A percentile compares a stretch with the other conserved stretches of the same genome.
Evolutionary conservation across 2,888 invertebrate species (phyloP).

Genomic region (Drosophila colorata): DNA sequence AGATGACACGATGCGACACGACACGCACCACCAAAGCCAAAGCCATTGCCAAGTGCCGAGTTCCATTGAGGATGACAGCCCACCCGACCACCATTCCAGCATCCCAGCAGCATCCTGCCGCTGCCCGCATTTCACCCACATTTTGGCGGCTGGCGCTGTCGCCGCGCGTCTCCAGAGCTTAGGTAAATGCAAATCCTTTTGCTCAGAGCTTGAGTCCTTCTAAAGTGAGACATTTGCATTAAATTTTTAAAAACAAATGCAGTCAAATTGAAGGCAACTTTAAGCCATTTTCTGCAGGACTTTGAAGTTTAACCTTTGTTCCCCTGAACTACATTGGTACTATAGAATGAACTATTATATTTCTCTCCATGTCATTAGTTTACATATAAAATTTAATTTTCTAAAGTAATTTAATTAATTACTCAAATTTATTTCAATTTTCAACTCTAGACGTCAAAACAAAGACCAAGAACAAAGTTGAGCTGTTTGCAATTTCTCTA

Average conservation of each 20-base stretch:
- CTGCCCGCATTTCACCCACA: not conserved
- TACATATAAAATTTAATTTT: too few species aligned
- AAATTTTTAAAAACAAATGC: slow-evolving; percentile 27
- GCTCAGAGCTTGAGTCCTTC: slow-evolving; percentile 34
- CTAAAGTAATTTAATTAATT: not conserved
- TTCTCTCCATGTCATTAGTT: too few species aligned
- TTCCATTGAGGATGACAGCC: slow-evolving; percentile 6
- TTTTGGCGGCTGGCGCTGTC: slow-evolving; percentile 11
- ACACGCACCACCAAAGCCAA: slow-evolving; percentile 52
- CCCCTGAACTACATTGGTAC: too few species aligned
- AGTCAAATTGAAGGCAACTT: slow-evolving; percentile 18
- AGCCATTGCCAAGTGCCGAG: slow-evolving; percentile 32
- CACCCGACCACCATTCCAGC: not conserved
- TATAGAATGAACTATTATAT: too few species aligned
- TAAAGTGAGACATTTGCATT: slow-evolving; percentile 65
- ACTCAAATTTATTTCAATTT: too few species aligned
- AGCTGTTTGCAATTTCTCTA: too few species aligned
- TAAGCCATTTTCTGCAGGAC: slow-evolving; percentile 5
- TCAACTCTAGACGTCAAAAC: too few species aligned
- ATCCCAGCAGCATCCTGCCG: slow-evolving; percentile 5
- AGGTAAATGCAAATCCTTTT: slow-evolving; percentile 65
- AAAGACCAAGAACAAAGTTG: too few species aligned
- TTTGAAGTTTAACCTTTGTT: not conserved
- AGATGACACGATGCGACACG: slow-evolving; percentile 55
- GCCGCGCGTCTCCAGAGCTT: slow-evolving; percentile 55